phyloP scores from a whole-genome alignment of 2,797 vertebrate species.

The Rhynchotus rufescens region DNA sequence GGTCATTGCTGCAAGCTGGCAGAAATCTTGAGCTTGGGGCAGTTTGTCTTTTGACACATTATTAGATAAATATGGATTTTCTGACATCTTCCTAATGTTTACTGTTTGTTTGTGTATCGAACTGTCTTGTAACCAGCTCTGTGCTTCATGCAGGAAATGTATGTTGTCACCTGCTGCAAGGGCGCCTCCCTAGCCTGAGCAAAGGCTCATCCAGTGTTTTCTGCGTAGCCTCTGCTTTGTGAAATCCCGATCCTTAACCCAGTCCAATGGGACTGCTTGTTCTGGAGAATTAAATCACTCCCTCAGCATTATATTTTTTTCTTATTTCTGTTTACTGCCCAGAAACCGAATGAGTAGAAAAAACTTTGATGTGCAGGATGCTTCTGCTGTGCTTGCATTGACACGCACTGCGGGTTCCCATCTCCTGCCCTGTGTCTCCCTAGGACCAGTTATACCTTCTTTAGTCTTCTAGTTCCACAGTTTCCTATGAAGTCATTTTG shows the following conservation, averaged over 20 bases:
- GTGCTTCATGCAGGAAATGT: too few species aligned
- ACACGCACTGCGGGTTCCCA: not conserved
- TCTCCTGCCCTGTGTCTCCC: not conserved
- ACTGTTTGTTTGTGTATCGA: not conserved
- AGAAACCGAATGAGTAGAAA: not conserved
- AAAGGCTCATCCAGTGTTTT: not conserved
- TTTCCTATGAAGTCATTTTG: not conserved
- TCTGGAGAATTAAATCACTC: not conserved
- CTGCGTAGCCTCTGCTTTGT: not conserved
- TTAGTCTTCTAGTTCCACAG: not conserved
- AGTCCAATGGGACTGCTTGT: not conserved
- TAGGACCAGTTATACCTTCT: not conserved
- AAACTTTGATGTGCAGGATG: not conserved
- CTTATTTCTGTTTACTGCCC: conserved; percentile 8
- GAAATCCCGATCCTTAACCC: not conserved
- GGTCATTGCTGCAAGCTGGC: not conserved
- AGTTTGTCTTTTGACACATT: not conserved
- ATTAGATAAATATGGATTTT: not conserved
- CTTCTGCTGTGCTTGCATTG: not conserved
- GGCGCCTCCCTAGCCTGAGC: not conserved
- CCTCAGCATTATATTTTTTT: not conserved
- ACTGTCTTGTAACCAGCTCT: not conserved
- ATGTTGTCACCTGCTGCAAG: too few species aligned
- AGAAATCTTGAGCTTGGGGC: not conserved
- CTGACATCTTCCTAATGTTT: not conserved